Conservation (phyloP, 1,140 invertebrate genomes). For the Drosophila hydei region DNA sequence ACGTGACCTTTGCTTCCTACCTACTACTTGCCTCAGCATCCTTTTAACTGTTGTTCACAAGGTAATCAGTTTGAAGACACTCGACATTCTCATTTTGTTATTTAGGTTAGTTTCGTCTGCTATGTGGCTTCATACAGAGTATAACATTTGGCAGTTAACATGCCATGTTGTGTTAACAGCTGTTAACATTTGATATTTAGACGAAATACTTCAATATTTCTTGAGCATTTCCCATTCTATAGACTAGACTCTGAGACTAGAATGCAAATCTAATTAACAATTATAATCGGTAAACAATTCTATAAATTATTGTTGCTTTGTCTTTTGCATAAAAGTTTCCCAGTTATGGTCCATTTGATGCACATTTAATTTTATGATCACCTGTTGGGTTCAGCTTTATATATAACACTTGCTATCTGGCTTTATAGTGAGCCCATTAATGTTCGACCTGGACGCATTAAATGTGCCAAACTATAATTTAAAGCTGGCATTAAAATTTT, state of each 20-base stretch:
- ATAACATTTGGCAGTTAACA: too few relatives aligned
- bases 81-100: conserved; percentile 17
- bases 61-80: conserved; percentile 27
- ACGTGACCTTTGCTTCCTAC: conserved; percentile 36
- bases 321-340: too few relatives aligned
- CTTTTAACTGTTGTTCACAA: conserved; percentile 1
- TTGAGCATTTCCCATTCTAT: too few relatives aligned
- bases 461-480: conserved; percentile 59
- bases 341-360: background rate
- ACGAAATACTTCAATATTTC: too few relatives aligned
- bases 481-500: conserved; percentile 51
- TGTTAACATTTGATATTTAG: too few relatives aligned
- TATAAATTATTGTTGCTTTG: background rate
- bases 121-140: background rate
- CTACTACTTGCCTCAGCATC: background rate
- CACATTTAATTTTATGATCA: conserved; percentile 12
- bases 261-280: background rate
- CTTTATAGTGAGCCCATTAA: conserved; percentile 11
- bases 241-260: background rate
- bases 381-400: conserved; percentile 8
- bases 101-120: background rate
- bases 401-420: conserved; percentile 31
- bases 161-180: too few relatives aligned
- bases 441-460: conserved; percentile 23
- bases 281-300: background rate